Conservation (phyloP, 1,140 invertebrate genomes). For the Potamilus streckersoni region DNA sequence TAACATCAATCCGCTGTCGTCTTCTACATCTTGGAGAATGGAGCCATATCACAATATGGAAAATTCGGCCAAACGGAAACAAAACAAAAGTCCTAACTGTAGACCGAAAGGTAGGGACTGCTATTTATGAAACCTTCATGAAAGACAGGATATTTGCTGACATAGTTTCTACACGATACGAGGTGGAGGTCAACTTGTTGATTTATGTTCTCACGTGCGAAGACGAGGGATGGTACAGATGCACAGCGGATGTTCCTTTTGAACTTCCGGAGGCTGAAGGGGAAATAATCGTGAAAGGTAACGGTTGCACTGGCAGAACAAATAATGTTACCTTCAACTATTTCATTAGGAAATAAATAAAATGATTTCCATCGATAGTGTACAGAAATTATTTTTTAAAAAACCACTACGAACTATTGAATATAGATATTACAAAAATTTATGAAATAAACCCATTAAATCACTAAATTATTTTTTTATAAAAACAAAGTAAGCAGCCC, state of each 20-base stretch:
- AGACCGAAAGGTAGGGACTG: too few relatives aligned
- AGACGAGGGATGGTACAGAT: slow-evolving; percentile 14
- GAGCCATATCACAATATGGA: not conserved
- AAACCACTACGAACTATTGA: too few relatives aligned
- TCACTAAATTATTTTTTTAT: too few relatives aligned
- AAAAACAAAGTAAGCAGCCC: too few relatives aligned
- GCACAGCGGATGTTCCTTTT: not conserved
- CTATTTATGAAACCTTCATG: not conserved
- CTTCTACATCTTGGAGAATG: slow-evolving; percentile 2
- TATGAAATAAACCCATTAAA: too few relatives aligned
- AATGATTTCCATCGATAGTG: not conserved
- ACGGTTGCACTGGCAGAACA: not conserved
- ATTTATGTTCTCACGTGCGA: slow-evolving; percentile 15
- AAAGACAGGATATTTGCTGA: slow-evolving; percentile 4
- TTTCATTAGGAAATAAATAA: not conserved
- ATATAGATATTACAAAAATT: too few relatives aligned
- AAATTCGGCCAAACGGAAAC: not conserved
- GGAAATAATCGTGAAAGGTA: not conserved
- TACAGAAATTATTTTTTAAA: not conserved
- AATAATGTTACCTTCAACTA: not conserved
- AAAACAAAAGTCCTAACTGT: not conserved
- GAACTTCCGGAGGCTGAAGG: slow-evolving; percentile 1
- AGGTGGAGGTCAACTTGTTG: slow-evolving; percentile 12
- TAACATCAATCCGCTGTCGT: slow-evolving; percentile 2
- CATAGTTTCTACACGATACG: not conserved